These are phyloP conservation scores for Ornithoptera priamus DNA, from an alignment of 2,888 invertebrate genomes.

Conservation along the genomic window DNA sequence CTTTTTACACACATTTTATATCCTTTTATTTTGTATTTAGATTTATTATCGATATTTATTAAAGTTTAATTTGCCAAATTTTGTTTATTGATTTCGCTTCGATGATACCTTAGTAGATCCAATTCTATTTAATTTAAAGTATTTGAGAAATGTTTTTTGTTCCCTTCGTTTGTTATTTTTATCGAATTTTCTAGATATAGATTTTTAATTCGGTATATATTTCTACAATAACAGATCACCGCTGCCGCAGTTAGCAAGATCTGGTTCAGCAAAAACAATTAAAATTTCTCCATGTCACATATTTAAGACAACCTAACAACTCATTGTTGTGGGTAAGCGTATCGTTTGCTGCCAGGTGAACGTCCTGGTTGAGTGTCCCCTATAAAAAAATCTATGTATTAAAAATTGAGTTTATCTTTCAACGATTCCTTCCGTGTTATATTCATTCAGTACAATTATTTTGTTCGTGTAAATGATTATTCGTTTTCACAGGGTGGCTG, in stretches of 20 bases:
- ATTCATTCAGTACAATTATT: not conserved
- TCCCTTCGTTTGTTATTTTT: too few relatives aligned
- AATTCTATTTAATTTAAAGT: not conserved
- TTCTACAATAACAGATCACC: too few relatives aligned
- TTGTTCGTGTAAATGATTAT: slow-evolving; percentile 4
- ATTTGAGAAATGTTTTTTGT: too few relatives aligned
- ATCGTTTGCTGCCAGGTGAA: too few relatives aligned
- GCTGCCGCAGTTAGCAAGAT: too few relatives aligned
- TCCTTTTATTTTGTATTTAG: slow-evolving; percentile 19
- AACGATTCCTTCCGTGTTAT: not conserved
- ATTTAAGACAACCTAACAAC: too few relatives aligned
- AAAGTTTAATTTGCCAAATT: slow-evolving; percentile 3
- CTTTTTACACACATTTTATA: slow-evolving; percentile 5
- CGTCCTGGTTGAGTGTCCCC: too few relatives aligned
- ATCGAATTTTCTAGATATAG: too few relatives aligned
- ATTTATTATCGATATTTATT: slow-evolving; percentile 16
- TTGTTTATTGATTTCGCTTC: not conserved
- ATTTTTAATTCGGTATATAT: too few relatives aligned
- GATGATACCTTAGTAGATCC: not conserved
- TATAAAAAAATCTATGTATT: not conserved
- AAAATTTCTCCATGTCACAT: too few relatives aligned
- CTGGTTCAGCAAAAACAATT: too few relatives aligned
- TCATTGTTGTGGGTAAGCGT: too few relatives aligned
- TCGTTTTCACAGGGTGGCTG: not conserved
- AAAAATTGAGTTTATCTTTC: not conserved